phyloP scores from a whole-genome alignment of 1,140 invertebrate genomes.

The Hylaeus volcanicus region DNA sequence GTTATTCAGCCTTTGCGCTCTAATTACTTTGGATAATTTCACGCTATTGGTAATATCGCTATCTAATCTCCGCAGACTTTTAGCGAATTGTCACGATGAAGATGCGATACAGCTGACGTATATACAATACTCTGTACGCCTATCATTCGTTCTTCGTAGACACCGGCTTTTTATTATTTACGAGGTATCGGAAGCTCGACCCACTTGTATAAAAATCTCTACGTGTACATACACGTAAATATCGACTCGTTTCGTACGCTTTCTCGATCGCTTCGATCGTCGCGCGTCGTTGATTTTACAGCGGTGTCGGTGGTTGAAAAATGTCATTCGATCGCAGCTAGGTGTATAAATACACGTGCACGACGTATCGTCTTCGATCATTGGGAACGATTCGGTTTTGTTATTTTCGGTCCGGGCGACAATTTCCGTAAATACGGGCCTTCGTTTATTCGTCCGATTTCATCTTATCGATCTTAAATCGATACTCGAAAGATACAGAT shows the following conservation, averaged over 20 bases:
- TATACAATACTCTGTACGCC: too few relatives aligned
- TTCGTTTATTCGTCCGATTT: too few relatives aligned
- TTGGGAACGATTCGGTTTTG: neutral
- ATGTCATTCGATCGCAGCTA: neutral
- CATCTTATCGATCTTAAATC: too few relatives aligned
- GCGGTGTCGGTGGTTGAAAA: neutral
- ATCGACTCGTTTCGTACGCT: slow-evolving; percentile 6
- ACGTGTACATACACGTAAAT: neutral
- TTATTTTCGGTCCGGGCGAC: neutral
- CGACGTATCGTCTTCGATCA: neutral
- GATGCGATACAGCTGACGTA: neutral
- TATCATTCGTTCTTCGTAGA: neutral
- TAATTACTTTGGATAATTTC: too few relatives aligned
- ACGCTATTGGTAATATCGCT: too few relatives aligned
- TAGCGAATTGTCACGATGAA: too few relatives aligned
- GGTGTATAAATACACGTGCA: neutral
- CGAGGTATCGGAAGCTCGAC: slow-evolving; percentile 1
- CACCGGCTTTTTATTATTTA: neutral
- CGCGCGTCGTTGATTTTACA: neutral
- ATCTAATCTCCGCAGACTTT: too few relatives aligned
- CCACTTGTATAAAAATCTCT: slow-evolving; percentile 19
- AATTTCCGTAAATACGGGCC: too few relatives aligned
- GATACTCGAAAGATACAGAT: too few relatives aligned
- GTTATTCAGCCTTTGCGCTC: too few relatives aligned
- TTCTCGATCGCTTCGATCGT: slow-evolving; percentile 11